These are phyloP conservation scores for Natrix natrix DNA, from an alignment of 2,797 vertebrate genomes.

Conservation along the genomic window DNA sequence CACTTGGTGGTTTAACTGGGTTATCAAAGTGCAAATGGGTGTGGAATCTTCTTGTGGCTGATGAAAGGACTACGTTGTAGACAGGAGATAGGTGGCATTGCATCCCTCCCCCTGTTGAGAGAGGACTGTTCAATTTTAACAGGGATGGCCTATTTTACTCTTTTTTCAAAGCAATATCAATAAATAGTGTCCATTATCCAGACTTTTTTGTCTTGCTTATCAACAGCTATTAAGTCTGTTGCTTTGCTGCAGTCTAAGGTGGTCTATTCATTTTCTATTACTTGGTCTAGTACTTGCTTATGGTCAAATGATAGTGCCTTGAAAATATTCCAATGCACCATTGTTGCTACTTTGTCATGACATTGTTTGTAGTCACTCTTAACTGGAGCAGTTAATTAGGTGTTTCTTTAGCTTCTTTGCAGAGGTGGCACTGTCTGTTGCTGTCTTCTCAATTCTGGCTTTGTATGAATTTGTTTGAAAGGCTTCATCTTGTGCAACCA, in stretches of 20 bases:
- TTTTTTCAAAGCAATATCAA: background rate
- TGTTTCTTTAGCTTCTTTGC: background rate
- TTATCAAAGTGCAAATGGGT: background rate
- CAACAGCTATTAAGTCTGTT: background rate
- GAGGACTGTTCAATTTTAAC: background rate
- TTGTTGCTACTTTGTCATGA: background rate
- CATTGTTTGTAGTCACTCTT: background rate
- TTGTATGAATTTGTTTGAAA: background rate
- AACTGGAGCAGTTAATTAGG: background rate
- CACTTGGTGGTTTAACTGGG: background rate
- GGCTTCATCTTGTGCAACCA: background rate
- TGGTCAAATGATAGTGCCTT: background rate
- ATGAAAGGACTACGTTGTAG: background rate
- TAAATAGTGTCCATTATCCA: background rate
- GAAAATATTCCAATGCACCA: background rate
- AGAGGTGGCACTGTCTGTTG: background rate
- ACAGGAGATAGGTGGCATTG: background rate
- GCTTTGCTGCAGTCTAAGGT: too few relatives aligned
- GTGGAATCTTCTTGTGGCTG: background rate
- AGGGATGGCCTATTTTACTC: background rate
- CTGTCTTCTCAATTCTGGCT: background rate
- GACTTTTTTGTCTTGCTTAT: background rate
- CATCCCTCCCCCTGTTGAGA: background rate
- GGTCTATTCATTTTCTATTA: background rate
- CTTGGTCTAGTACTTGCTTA: background rate